Evolutionary conservation across 2,888 invertebrate genomes (phyloP).

Genomic region (Lepetodrilus schrolli): DNA sequence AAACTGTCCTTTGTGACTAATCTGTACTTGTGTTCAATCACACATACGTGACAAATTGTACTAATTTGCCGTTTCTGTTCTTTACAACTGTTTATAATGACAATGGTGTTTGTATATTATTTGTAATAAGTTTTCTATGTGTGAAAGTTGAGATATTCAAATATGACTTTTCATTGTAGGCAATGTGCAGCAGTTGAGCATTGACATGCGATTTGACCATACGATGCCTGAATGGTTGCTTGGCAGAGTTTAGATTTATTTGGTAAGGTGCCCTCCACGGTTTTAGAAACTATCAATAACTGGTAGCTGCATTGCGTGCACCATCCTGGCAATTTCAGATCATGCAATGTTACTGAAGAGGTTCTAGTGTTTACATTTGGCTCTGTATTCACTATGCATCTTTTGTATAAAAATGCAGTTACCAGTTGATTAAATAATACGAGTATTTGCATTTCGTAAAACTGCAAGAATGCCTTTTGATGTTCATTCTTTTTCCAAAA

Average conservation of each 20-base stretch:
- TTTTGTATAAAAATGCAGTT: not conserved
- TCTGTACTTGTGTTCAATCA: not conserved
- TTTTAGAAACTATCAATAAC: not conserved
- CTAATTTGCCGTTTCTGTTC: not conserved
- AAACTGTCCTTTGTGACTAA: not conserved
- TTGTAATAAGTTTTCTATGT: no score
- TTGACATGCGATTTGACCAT: no score
- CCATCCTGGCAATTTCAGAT: not conserved
- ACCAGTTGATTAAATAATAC: no score
- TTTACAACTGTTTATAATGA: no score
- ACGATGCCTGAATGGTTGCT: not conserved
- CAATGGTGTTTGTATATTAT: no score
- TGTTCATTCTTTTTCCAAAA: not conserved
- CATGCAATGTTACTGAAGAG: not conserved
- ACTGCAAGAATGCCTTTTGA: not conserved
- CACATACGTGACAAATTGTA: not conserved
- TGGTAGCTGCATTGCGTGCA: not conserved
- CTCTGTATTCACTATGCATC: not conserved
- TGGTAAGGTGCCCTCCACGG: slow-evolving; percentile 39
- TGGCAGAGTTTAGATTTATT: slow-evolving; percentile 28
- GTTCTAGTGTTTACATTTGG: not conserved
- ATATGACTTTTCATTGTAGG: not conserved
- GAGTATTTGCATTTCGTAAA: not conserved
- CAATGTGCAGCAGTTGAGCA: not conserved
- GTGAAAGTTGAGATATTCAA: not conserved